Evolutionary conservation across 2,797 vertebrate genomes (phyloP).

Genomic region (Ciconia nigra): DNA sequence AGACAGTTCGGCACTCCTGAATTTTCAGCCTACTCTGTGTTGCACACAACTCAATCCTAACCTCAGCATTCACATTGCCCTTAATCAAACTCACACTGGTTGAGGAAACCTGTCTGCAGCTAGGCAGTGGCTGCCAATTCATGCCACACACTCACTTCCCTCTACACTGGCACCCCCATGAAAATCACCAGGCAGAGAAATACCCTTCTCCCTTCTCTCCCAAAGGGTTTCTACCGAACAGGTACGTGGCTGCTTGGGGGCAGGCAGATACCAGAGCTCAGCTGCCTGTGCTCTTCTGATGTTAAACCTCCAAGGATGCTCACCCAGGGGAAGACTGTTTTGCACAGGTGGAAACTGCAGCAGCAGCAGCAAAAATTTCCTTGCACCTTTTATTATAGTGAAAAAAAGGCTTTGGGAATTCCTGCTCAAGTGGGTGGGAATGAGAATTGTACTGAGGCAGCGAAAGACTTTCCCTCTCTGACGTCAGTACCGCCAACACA

Average conservation of each 20-base stretch:
- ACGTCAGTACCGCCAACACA: neutral
- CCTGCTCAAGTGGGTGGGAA: neutral
- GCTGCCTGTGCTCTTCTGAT: neutral
- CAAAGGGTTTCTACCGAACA: neutral
- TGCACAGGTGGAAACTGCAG: neutral
- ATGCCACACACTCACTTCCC: neutral
- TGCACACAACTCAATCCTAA: neutral
- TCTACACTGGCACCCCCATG: neutral
- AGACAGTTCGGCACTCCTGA: neutral
- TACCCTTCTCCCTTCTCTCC: neutral
- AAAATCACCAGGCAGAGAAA: neutral
- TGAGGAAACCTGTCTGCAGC: neutral
- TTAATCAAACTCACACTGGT: neutral
- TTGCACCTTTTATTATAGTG: neutral
- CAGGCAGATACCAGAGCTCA: neutral
- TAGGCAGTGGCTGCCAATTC: neutral
- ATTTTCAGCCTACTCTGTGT: neutral
- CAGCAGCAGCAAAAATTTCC: neutral
- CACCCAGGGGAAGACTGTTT: neutral
- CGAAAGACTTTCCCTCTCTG: neutral
- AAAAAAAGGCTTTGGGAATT: slow-evolving; percentile 8
- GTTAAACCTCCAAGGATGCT: neutral
- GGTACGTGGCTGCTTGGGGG: neutral
- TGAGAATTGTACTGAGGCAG: neutral
- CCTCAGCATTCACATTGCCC: fast-evolving